These are phyloP conservation scores for Masticophis lateralis DNA, from an alignment of 2,797 vertebrate species.

Conservation along the genomic window DNA sequence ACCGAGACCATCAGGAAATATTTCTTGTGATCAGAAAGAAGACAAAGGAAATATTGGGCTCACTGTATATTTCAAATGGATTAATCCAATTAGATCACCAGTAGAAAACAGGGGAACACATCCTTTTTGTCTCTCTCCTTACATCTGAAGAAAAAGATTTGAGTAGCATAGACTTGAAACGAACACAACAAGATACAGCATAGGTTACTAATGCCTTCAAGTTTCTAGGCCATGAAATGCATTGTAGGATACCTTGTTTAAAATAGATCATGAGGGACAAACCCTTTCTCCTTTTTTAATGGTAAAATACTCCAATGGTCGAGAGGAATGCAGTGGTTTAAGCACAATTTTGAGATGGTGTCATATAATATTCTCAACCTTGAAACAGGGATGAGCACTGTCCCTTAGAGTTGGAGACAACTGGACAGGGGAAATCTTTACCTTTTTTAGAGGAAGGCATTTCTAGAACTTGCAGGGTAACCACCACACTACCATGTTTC, in stretches of 20 bases:
- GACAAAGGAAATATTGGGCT: neutral
- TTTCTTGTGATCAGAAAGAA: neutral
- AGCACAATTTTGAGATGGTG: neutral
- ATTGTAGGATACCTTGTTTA: too few relatives aligned
- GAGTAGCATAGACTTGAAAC: too few relatives aligned
- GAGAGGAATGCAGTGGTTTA: neutral
- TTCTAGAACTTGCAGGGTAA: neutral
- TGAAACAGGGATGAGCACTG: neutral
- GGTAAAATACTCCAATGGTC: neutral
- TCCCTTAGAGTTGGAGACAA: too few relatives aligned
- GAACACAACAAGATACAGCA: too few relatives aligned
- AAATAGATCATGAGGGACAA: neutral
- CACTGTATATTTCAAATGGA: neutral
- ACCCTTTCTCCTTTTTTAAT: neutral
- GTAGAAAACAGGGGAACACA: neutral
- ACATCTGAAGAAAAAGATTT: neutral
- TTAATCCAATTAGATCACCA: neutral
- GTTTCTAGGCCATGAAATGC: too few relatives aligned
- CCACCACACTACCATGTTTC: neutral
- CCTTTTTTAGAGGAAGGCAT: neutral
- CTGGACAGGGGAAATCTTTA: too few relatives aligned
- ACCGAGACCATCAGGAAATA: neutral
- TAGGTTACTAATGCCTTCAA: too few relatives aligned
- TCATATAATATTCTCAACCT: neutral
- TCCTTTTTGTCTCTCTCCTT: neutral